A percentile compares a stretch with the other conserved stretches of the same genome.
Conservation (phyloP, 2,113 vertebrate species). For the Mohoua ochrocephala region DNA sequence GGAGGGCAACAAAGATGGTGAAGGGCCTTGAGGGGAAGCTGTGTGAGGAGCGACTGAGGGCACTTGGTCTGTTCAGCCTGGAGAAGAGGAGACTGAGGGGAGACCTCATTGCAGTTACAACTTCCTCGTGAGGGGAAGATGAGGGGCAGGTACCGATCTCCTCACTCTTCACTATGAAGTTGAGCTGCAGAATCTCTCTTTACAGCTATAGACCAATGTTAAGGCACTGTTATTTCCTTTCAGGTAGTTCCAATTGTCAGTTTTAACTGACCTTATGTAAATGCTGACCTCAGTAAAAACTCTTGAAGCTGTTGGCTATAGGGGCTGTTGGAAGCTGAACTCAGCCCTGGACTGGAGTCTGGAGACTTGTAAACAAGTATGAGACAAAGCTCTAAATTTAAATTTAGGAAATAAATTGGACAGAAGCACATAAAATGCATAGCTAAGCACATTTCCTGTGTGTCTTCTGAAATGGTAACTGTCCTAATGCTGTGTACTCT, state of each 20-base stretch:
- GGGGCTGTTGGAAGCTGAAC: not conserved
- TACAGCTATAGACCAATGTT: not conserved
- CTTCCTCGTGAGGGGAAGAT: rapidly evolving
- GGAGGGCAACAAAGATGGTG: rapidly evolving
- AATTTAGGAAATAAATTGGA: not conserved
- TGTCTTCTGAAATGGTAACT: not conserved
- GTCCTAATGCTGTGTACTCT: not conserved
- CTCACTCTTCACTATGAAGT: rapidly evolving
- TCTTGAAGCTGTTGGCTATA: not conserved
- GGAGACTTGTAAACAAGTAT: not conserved
- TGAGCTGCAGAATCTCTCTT: not conserved
- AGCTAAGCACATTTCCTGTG: not conserved
- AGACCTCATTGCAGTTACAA: not conserved
- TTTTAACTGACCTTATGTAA: not conserved
- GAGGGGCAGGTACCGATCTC: not conserved
- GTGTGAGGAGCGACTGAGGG: rapidly evolving
- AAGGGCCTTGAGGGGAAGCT: rapidly evolving
- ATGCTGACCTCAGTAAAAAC: not conserved
- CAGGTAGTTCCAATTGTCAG: not conserved
- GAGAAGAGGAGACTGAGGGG: not conserved
- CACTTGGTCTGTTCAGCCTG: not conserved
- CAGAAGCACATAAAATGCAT: not conserved
- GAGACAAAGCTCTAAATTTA: not conserved
- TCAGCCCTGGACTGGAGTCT: not conserved
- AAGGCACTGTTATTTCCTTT: not conserved